Evolutionary conservation across 2,797 vertebrate genomes (phyloP).

Genomic region (Pyrocephalus nanus): DNA sequence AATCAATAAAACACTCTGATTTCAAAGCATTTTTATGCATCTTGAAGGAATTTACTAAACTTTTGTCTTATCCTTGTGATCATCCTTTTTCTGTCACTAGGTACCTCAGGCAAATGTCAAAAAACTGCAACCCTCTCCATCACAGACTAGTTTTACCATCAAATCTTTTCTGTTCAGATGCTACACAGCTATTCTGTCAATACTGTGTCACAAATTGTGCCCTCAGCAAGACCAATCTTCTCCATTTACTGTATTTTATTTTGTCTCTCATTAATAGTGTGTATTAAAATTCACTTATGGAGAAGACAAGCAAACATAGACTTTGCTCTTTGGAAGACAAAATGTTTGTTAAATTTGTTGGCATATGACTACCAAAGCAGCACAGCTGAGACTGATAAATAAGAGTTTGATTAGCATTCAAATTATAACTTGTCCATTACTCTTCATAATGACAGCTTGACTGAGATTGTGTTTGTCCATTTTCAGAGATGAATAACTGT

Average conservation of each 20-base stretch:
- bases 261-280: not conserved
- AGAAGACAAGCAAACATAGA: not conserved
- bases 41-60: not conserved
- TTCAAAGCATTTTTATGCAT: not conserved
- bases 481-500: conserved; percentile 55
- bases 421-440: conserved; percentile 40
- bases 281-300: not conserved
- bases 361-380: conserved; percentile 1
- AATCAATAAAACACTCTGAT: not conserved
- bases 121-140: not conserved
- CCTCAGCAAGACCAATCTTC: not conserved
- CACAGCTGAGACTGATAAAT: conserved; percentile 40
- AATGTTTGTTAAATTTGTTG: conserved; percentile 18
- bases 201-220: not conserved
- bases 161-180: not conserved
- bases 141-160: not conserved
- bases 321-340: not conserved
- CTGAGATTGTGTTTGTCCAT: conserved; percentile 47
- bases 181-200: not conserved
- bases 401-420: conserved; percentile 50
- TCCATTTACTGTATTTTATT: not conserved
- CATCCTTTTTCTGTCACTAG: not conserved
- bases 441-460: conserved; percentile 59
- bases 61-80: not conserved
- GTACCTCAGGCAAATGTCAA: not conserved